Evolutionary conservation across 2,888 invertebrate species (phyloP).

Genomic region (Parnassius apollo): DNA sequence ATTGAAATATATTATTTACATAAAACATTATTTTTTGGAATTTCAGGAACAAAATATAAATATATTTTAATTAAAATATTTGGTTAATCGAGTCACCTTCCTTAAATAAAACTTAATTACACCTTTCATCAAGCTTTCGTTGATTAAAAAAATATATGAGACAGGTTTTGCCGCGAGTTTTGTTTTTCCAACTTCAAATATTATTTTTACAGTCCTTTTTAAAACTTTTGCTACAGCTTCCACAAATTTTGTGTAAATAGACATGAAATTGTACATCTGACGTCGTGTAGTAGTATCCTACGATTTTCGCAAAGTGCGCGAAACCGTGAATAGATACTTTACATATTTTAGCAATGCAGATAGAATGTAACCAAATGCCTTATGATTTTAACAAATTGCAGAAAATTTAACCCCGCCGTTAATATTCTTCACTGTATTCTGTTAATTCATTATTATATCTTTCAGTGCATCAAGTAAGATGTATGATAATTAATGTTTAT

Average conservation of each 20-base stretch:
- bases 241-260: constrained; percentile 22
- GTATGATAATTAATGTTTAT: too few relatives aligned
- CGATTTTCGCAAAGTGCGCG: constrained; percentile 17
- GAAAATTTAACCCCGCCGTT: background rate
- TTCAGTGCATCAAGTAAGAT: background rate
- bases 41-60: too few relatives aligned
- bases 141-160: too few relatives aligned
- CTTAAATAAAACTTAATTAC: too few relatives aligned
- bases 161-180: too few relatives aligned
- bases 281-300: constrained; percentile 12
- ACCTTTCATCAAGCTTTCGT: too few relatives aligned
- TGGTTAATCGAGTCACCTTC: too few relatives aligned
- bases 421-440: background rate
- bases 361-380: constrained; percentile 16
- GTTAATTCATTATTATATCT: background rate
- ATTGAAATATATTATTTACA: too few relatives aligned
- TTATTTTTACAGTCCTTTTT: too few relatives aligned
- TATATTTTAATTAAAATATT: too few relatives aligned
- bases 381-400: constrained; percentile 15
- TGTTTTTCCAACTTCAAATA: too few relatives aligned
- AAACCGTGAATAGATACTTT: constrained; percentile 22
- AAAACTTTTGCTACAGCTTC: constrained; percentile 1
- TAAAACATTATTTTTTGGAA: too few relatives aligned
- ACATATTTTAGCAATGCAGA: constrained; percentile 26
- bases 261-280: constrained; percentile 15